A percentile compares a stretch with the other conserved stretches of the same genome.
phyloP scores from a whole-genome alignment of 2,797 vertebrate genomes.

The Netta rufina region DNA sequence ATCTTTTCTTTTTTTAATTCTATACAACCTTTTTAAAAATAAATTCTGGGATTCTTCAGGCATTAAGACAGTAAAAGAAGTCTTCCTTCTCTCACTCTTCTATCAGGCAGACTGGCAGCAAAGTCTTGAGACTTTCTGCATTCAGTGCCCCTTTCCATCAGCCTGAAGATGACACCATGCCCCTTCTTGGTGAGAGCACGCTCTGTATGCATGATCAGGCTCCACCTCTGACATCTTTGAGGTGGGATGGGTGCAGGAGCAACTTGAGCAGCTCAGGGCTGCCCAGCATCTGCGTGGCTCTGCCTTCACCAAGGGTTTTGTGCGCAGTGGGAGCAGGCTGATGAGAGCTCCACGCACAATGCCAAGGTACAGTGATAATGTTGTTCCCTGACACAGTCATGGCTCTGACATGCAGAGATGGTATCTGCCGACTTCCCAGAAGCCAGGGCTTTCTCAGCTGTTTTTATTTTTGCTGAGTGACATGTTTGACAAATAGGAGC shows the following conservation, averaged over 20 bases:
- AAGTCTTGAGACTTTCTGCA: accelerated
- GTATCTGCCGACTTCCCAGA: not conserved
- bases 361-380: accelerated
- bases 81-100: not conserved
- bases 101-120: not conserved
- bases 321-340: accelerated
- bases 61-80: not conserved
- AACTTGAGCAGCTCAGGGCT: not conserved
- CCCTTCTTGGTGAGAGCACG: accelerated
- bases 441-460: not conserved
- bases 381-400: accelerated
- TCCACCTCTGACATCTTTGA: not conserved
- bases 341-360: accelerated
- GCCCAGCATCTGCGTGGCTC: not conserved
- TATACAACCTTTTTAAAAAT: not conserved
- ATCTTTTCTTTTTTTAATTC: not conserved
- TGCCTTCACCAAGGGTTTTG: not conserved
- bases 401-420: not conserved
- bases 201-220: not conserved
- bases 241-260: too few species aligned
- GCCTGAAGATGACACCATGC: accelerated
- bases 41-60: not conserved
- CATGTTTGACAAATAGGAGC: accelerated
- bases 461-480: not conserved
- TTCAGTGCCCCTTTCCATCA: not conserved